phyloP scores from a whole-genome alignment of 2,797 vertebrate species.

The Chiloscyllium punctatum region DNA sequence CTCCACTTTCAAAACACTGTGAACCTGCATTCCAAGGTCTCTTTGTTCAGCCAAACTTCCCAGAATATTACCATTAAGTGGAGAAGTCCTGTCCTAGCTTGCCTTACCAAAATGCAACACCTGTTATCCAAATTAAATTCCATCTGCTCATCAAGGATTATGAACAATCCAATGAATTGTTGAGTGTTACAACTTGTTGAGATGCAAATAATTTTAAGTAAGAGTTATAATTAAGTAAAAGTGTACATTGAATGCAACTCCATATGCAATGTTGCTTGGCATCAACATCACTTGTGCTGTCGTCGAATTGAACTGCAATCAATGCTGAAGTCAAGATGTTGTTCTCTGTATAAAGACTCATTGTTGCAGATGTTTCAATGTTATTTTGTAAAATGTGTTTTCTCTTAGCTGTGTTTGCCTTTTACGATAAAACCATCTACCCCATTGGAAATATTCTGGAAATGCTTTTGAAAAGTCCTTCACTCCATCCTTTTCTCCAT shows the following conservation, averaged over 20 bases:
- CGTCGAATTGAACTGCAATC: background rate
- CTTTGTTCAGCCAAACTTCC: too few relatives aligned
- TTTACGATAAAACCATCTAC: background rate
- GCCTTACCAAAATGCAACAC: too few relatives aligned
- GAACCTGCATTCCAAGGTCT: too few relatives aligned
- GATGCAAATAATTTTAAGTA: background rate
- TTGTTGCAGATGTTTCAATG: background rate
- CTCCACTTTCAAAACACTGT: too few relatives aligned
- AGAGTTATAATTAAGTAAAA: background rate
- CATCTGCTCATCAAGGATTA: background rate
- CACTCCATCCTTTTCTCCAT: background rate
- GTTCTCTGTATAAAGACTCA: background rate
- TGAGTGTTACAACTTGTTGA: background rate
- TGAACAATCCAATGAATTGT: background rate
- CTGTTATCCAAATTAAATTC: too few relatives aligned
- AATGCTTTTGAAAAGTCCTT: background rate
- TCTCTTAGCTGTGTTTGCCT: background rate
- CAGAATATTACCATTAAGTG: too few relatives aligned
- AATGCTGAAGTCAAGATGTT: background rate
- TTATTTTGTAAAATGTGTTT: background rate
- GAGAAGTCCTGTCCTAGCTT: too few relatives aligned
- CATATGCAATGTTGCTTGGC: background rate
- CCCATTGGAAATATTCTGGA: background rate
- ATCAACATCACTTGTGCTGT: background rate
- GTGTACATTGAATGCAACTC: background rate